Percentiles rank a stretch among this genome's conserved stretches.
Evolutionary conservation across 2,797 vertebrate genomes (phyloP).

Genomic region (Chloroceryle inda): DNA sequence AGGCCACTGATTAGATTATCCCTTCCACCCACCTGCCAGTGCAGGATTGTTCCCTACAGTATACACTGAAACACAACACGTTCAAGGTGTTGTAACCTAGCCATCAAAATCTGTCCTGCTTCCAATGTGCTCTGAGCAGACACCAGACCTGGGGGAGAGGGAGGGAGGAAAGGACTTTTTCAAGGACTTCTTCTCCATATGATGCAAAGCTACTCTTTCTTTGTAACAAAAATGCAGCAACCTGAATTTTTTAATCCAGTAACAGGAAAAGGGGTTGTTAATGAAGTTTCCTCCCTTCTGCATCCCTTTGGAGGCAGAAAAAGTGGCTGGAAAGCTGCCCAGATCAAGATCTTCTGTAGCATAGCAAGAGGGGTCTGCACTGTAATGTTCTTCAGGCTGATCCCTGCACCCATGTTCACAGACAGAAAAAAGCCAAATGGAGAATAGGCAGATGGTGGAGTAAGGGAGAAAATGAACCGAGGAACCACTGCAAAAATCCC

Average conservation of each 20-base stretch:
- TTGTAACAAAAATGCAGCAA: neutral
- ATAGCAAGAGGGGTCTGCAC: neutral
- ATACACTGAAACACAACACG: neutral
- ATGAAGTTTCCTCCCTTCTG: accelerated
- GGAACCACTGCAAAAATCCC: neutral
- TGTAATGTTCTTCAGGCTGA: neutral
- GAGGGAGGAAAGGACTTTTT: neutral
- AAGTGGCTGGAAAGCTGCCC: neutral
- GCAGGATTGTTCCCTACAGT: neutral
- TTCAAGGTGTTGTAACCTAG: neutral
- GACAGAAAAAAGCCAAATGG: neutral
- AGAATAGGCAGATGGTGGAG: neutral
- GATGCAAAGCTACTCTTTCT: neutral
- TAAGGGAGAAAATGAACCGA: neutral
- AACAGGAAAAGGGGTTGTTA: neutral
- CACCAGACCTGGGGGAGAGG: neutral
- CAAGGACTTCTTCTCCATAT: neutral
- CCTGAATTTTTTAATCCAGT: neutral
- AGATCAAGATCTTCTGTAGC: neutral
- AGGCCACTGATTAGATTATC: neutral
- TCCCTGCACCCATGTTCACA: neutral
- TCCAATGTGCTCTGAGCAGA: neutral
- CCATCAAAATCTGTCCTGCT: neutral
- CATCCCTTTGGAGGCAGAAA: neutral
- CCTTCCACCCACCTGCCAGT: neutral